A percentile compares a stretch with the other conserved stretches of the same genome.
These are phyloP conservation scores for Anguilla megastoma DNA, from an alignment of 2,797 vertebrate species.

Conservation along the genomic window DNA sequence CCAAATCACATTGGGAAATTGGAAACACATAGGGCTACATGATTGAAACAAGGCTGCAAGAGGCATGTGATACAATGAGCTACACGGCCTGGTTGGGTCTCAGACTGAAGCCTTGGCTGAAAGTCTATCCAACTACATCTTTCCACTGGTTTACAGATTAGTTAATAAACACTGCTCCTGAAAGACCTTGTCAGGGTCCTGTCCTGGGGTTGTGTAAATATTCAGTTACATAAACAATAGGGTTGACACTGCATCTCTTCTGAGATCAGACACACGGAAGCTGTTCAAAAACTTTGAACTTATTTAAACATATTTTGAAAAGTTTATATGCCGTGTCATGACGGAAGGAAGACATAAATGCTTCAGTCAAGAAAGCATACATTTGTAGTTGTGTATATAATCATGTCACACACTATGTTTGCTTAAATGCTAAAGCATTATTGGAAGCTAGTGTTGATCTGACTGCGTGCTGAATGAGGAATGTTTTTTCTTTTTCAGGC, in stretches of 20 bases:
- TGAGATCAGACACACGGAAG: not conserved
- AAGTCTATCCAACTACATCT: constrained; percentile 19
- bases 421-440: constrained; percentile 8
- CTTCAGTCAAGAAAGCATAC: not conserved
- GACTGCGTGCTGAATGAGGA: constrained; percentile 14
- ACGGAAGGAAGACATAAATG: not conserved
- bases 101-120: constrained; percentile 1
- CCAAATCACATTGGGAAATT: not conserved
- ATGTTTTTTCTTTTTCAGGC: not conserved
- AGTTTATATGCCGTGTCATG: not conserved
- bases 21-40: not conserved
- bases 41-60: not conserved
- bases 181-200: constrained; percentile 11
- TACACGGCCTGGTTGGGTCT: constrained; percentile 13
- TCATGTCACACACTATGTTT: constrained; percentile 6
- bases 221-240: constrained; percentile 8
- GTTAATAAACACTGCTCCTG: constrained; percentile 30
- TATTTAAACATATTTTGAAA: not conserved
- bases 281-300: not conserved
- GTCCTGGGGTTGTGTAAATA: constrained; percentile 24
- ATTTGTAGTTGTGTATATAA: not conserved
- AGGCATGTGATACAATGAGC: not conserved
- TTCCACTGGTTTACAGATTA: constrained; percentile 5
- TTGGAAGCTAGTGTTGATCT: not conserved
- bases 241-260: not conserved